Percentiles rank a stretch among this genome's conserved stretches.
phyloP scores from a whole-genome alignment of 2,888 invertebrate species.

The Caenorhabditis virilis region DNA sequence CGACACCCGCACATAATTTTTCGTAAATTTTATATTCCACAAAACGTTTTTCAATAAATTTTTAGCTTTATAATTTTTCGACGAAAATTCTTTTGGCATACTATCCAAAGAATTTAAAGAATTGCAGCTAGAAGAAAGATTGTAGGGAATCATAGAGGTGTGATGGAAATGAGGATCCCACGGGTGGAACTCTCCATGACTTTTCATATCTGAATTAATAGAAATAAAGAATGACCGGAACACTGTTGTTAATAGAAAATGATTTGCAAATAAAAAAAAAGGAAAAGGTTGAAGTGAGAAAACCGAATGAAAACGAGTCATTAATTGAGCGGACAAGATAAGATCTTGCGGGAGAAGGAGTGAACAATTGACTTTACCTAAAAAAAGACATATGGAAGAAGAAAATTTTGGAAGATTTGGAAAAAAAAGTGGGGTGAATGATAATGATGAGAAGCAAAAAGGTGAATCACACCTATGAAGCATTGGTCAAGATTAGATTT shows the following conservation, averaged over 20 bases:
- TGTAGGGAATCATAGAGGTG: conserved; percentile 23
- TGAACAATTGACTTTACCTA: too few species aligned
- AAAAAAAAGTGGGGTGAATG: too few species aligned
- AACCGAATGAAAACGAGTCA: too few species aligned
- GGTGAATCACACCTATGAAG: too few species aligned
- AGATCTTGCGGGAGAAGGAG: too few species aligned
- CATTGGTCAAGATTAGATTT: too few species aligned
- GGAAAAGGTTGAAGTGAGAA: too few species aligned
- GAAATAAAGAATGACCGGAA: not conserved
- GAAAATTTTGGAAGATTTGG: too few species aligned
- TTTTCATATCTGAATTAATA: conserved; percentile 9
- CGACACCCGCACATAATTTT: conserved; percentile 44
- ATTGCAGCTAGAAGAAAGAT: conserved; percentile 12
- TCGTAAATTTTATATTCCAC: conserved; percentile 41
- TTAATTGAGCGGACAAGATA: too few species aligned
- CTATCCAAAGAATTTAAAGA: conserved; percentile 17
- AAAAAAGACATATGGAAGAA: too few species aligned
- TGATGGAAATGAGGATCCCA: conserved; percentile 23
- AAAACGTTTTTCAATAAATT: conserved; percentile 6
- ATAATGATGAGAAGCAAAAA: too few species aligned
- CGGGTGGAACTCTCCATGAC: conserved; percentile 24
- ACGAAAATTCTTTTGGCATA: conserved; percentile 37
- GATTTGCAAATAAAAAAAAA: not conserved
- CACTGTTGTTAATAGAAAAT: not conserved
- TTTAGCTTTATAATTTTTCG: conserved; percentile 6